Evolutionary conservation across 2,888 invertebrate species (phyloP).

Genomic region (Dione juno): DNA sequence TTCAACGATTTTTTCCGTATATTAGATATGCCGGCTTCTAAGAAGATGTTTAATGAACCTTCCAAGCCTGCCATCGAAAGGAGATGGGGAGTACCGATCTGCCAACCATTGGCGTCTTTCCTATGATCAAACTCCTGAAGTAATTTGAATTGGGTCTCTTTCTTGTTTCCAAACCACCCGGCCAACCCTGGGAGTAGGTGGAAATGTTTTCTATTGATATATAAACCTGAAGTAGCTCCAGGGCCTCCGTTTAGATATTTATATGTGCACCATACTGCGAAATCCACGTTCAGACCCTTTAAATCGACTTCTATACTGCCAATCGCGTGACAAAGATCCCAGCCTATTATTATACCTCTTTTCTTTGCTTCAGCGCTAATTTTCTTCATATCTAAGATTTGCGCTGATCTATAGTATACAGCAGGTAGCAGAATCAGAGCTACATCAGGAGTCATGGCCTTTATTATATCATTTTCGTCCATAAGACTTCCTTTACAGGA

Average conservation of each 20-base stretch:
- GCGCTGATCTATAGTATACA: constrained; percentile 69
- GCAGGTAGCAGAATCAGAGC: constrained; percentile 62
- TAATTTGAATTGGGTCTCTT: constrained; percentile 63
- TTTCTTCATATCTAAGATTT: constrained; percentile 67
- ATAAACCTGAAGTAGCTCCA: constrained; percentile 63
- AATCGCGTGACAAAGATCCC: constrained; percentile 71
- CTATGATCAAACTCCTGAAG: constrained; percentile 70
- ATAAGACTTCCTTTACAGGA: constrained; percentile 57
- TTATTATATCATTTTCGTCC: constrained; percentile 64
- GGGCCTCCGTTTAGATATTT: constrained; percentile 76
- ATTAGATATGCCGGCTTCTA: constrained; percentile 64
- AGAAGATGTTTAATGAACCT: constrained; percentile 63
- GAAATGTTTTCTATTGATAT: constrained; percentile 70
- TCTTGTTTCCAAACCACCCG: constrained; percentile 72
- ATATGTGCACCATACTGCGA: constrained; percentile 76
- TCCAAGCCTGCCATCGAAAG: constrained; percentile 69
- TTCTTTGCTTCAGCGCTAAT: constrained; percentile 64
- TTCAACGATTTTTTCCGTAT: constrained; percentile 70
- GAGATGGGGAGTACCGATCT: constrained; percentile 65
- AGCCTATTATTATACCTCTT: constrained; percentile 65
- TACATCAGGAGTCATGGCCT: constrained; percentile 71
- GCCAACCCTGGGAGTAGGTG: constrained; percentile 61
- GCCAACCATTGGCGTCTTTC: constrained; percentile 68
- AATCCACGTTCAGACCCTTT: constrained; percentile 66
- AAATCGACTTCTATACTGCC: constrained; percentile 68